Conservation (phyloP, 2,888 invertebrate genomes). For the Drosophila percnosoma region DNA sequence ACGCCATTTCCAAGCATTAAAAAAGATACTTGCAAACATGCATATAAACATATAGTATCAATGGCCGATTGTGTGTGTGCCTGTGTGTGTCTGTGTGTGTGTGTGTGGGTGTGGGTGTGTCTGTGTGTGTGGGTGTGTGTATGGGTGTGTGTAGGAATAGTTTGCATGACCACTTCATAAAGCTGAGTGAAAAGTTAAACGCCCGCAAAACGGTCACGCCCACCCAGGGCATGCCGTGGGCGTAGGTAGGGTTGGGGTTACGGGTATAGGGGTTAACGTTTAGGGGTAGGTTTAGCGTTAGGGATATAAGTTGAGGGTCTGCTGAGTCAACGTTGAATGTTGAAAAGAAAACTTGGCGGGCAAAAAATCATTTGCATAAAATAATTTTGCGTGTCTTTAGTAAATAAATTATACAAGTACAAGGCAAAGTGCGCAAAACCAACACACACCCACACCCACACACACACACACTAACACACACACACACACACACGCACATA, state of each 20-base stretch:
- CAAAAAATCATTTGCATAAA: conserved; percentile 76
- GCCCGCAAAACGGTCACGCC: conserved; percentile 65
- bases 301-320: background rate
- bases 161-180: conserved; percentile 66
- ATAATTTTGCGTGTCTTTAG: conserved; percentile 80
- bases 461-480: conserved; percentile 19
- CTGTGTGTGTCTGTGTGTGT: background rate
- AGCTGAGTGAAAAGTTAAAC: conserved; percentile 69
- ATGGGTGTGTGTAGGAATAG: conserved; percentile 15
- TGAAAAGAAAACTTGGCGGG: conserved; percentile 51
- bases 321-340: conserved; percentile 67
- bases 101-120: background rate
- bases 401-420: conserved; percentile 75
- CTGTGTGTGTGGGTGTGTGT: background rate
- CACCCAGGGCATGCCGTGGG: conserved; percentile 35
- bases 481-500: conserved; percentile 13
- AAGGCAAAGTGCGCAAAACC: conserved; percentile 48
- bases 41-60: background rate
- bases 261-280: background rate
- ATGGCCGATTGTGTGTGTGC: conserved; percentile 8
- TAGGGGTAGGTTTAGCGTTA: conserved; percentile 2
- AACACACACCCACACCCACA: conserved; percentile 22
- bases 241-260: background rate
- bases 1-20: conserved; percentile 45
- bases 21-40: background rate